These are phyloP conservation scores for Glomeris marginata DNA, from an alignment of 2,888 invertebrate species.

Conservation along the genomic window DNA sequence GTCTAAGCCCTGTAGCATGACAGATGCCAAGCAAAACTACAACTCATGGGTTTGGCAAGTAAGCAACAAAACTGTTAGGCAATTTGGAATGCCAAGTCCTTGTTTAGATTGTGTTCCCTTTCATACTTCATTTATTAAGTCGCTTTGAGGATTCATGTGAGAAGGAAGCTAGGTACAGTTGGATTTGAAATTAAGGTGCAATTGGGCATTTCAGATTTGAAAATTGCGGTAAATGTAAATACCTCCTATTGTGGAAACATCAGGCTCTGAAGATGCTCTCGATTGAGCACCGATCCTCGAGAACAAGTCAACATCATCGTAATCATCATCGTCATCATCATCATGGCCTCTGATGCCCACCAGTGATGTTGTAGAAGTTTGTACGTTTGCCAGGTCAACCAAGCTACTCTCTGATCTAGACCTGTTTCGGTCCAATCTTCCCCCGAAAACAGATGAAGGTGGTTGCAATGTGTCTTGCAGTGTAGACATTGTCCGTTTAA, in stretches of 20 bases:
- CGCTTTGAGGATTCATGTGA: no score
- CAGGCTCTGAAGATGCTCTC: constrained; percentile 26
- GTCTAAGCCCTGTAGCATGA: no score
- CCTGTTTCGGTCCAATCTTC: constrained; percentile 8
- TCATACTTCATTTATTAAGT: no score
- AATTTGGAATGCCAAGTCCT: constrained; percentile 3
- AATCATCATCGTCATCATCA: constrained; percentile 50
- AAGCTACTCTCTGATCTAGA: constrained; percentile 53
- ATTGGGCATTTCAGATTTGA: no score
- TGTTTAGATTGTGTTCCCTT: constrained; percentile 1
- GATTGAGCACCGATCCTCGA: constrained; percentile 24
- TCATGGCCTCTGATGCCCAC: constrained; percentile 32
- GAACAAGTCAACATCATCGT: constrained; percentile 28
- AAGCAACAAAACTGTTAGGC: background rate
- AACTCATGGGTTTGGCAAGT: no score
- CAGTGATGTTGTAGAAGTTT: constrained; percentile 13
- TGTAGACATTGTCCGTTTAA: background rate
- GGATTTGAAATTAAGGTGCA: no score
- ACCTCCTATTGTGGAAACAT: constrained; percentile 21
- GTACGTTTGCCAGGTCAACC: constrained; percentile 29
- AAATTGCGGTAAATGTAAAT: no score
- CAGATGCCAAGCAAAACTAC: no score
- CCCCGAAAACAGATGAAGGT: background rate
- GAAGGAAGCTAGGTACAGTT: no score
- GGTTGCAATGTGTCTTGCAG: constrained; percentile 4